Evolutionary conservation across 2,888 invertebrate genomes (phyloP).

Genomic region (Embidobia sp.): DNA sequence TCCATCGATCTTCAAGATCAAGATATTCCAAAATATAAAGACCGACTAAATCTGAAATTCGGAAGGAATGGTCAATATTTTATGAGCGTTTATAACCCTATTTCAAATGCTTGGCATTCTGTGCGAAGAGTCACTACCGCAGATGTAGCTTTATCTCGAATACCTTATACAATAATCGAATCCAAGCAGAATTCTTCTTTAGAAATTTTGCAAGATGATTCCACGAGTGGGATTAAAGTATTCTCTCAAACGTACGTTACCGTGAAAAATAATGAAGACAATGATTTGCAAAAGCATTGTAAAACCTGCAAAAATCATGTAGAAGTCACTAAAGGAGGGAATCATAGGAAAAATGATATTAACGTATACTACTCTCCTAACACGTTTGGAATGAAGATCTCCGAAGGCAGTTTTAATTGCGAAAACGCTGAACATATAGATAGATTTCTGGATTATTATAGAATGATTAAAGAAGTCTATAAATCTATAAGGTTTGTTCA

Average conservation of each 20-base stretch:
- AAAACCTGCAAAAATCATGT: conserved; percentile 74
- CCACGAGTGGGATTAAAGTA: conserved; percentile 72
- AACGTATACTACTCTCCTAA: conserved; percentile 69
- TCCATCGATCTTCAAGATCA: conserved; percentile 70
- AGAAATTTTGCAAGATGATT: too few relatives aligned
- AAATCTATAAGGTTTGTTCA: conserved; percentile 66
- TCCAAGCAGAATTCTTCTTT: too few relatives aligned
- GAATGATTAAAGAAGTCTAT: conserved; percentile 46
- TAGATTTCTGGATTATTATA: conserved; percentile 53
- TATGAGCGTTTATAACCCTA: conserved; percentile 81
- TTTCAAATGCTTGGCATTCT: conserved; percentile 81
- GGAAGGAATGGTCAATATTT: conserved; percentile 77
- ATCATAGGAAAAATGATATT: conserved; percentile 60
- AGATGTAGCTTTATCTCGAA: conserved; percentile 73
- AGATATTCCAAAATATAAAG: too few relatives aligned
- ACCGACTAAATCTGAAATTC: conserved; percentile 72
- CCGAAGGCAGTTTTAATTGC: conserved; percentile 71
- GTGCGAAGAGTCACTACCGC: conserved; percentile 73
- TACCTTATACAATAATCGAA: too few relatives aligned
- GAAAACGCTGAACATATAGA: conserved; percentile 67
- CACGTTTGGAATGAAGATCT: conserved; percentile 69
- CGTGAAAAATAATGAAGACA: too few relatives aligned
- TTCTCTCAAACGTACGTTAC: conserved; percentile 77
- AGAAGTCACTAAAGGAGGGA: conserved; percentile 73
- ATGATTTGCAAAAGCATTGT: conserved; percentile 74